Evolutionary conservation across 2,888 invertebrate genomes (phyloP), one percentile per base, ranked within the genome.

Genomic region (Philopedon plagiatum): DNA sequence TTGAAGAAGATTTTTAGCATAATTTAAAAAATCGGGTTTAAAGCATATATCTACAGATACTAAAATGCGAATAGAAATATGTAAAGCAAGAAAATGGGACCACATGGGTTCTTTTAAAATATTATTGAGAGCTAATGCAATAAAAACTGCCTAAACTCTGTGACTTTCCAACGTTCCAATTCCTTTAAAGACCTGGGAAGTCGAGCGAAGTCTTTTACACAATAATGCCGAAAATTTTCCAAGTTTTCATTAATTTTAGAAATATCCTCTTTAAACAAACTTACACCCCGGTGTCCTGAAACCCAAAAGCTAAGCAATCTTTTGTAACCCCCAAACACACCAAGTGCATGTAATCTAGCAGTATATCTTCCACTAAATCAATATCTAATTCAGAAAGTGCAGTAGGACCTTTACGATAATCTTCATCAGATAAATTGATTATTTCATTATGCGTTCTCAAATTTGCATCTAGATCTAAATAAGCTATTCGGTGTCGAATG

Each of bases 351-450:
- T 73, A 73, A 63, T 79, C 78, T 19, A 77, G 49, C 1, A 77
- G 75, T 41, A 79, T 63, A 37, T 75, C 69, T 26, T 75, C 41
- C 9, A 80, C 70, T 71, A 79, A 76, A 73, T 77, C 69, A 68
- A 79, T 76, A 41, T 76, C 66, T n/a, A 76, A 76, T 60, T 76
- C 74, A 26, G 66, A 60, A 19, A 37, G 37, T 7, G 13, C 11
- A 8, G 51, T 51, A n/a, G 5, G 9, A n/a, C 23, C 37, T 11
- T 37, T 74, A 61, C 78, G 76, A 76, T 77, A 76, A 18, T 76
- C 67, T 13, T 21, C 41, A 54, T 79, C 73, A 19, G 15, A 26
- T 46, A 66, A 62, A 8, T 8, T 44, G 32, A 51, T 51, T 62
- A 73, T 71, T 37, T 60, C 60, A 26, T n/a, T 18, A 63, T 75